These are phyloP conservation scores for Alviniconcha strummeri DNA, from an alignment of 2,888 invertebrate species.

Conservation along the genomic window DNA sequence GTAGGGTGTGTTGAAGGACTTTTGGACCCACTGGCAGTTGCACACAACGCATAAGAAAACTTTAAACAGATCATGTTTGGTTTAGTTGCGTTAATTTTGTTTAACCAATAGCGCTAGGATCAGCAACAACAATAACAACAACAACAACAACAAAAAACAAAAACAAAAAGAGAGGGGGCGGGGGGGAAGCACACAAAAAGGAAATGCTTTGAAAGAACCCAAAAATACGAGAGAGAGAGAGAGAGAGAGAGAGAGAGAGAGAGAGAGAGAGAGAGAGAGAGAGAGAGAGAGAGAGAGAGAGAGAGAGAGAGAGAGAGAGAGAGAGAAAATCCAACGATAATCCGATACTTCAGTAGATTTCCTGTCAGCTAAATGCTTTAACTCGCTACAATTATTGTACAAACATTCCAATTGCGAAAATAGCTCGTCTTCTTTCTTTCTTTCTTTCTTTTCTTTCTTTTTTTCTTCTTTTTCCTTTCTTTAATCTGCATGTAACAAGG, in stretches of 20 bases:
- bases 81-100: too few species aligned
- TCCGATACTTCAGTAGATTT: too few species aligned
- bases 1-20: too few species aligned
- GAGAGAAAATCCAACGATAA: too few species aligned
- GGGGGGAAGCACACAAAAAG: not conserved
- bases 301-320: not conserved
- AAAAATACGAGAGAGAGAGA: not conserved
- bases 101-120: too few species aligned
- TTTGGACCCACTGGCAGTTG: not conserved
- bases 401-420: not conserved
- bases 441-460: not conserved
- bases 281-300: too few species aligned
- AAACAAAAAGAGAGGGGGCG: not conserved
- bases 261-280: too few species aligned
- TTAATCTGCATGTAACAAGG: not conserved
- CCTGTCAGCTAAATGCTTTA: too few species aligned
- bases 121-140: too few species aligned
- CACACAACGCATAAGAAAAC: not conserved
- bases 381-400: not conserved
- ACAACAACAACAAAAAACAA: too few species aligned
- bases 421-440: not conserved
- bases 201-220: not conserved
- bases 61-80: not conserved
- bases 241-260: too few species aligned
- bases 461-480: not conserved